Evolutionary conservation across 2,797 vertebrate genomes (phyloP), one percentile per base, ranked within the genome.

Genomic region (Ctenopoma kingsleyae): DNA sequence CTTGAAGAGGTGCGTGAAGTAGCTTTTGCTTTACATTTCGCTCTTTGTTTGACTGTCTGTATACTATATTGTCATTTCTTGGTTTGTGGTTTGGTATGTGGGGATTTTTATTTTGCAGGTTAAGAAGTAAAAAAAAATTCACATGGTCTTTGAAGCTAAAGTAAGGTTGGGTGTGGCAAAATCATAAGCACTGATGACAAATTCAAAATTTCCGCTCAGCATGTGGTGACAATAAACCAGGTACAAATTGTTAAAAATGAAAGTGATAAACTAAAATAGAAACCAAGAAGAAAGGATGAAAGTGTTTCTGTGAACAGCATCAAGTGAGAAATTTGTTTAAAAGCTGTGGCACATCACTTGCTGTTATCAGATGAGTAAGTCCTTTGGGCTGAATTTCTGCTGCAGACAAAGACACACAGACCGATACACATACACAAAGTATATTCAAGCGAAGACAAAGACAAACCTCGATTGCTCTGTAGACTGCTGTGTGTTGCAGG

Each of bases 121-220:
- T 71, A 49, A 67, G 48, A 75, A 13, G 3, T 71, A 51, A 69
- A 48, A 70, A 59, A 64, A 46, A 32, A 50, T 70, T 81, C 17
- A 47, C 30, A 63, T 59, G n/a, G 52, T 53, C 84, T 87, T 76
- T 87, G 70, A 78, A 81, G 59, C 58, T 73, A 84, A 75, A 85
- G 55, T 76, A 67, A 60, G 77, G 62, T 57, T 68, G 89, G 92
- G 92, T 92, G 91, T 93, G 93, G 91, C 90, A 89, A 81, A 85
- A 72, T 80, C 70, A 78, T 55, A 46, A 71, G 70, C 67, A 70
- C 44, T 58, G 65, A 76, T 59, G 84, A 74, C 62, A 71, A 87
- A 87, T 82, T 80, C 8, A 8, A 83, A 67, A 82, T 89, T 92
- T 89, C 77, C 87, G 90, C 86, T 90, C 74, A 80, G 74, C 79